These are phyloP conservation scores for Lytechinus variegatus DNA, from an alignment of 35 echinoderm and acorn worm genomes.

Conservation along the genomic window DNA sequence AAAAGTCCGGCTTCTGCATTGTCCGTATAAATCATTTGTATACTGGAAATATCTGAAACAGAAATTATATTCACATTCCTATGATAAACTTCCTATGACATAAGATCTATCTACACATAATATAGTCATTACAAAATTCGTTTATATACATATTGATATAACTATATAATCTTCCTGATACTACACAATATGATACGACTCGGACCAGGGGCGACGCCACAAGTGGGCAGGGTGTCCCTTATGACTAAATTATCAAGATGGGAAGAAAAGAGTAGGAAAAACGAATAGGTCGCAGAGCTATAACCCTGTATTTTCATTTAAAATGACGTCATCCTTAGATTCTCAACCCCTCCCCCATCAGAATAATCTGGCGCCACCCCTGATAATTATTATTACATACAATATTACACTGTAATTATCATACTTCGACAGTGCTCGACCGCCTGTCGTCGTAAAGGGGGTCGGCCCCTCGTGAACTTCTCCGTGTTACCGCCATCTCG, in stretches of 20 bases:
- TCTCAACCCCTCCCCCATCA: too few relatives aligned
- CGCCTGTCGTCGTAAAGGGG: constrained; percentile 39
- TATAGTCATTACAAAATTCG: constrained; percentile 23
- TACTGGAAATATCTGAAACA: not conserved
- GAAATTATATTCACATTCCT: not conserved
- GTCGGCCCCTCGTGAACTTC: constrained; percentile 15
- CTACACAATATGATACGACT: not conserved
- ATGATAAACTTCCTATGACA: not conserved
- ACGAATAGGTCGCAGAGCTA: too few relatives aligned
- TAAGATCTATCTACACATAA: constrained; percentile 30
- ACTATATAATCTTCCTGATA: constrained; percentile 31
- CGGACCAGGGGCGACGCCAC: too few relatives aligned
- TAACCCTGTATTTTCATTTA: too few relatives aligned
- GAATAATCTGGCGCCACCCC: too few relatives aligned
- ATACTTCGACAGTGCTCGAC: constrained; percentile 62
- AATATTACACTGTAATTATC: not conserved
- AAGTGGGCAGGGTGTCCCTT: too few relatives aligned
- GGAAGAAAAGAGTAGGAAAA: too few relatives aligned
- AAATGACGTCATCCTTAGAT: too few relatives aligned
- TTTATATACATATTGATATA: constrained; percentile 46
- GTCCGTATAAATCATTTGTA: not conserved
- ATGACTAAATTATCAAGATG: too few relatives aligned
- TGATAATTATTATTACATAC: not conserved
- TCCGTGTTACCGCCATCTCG: constrained; percentile 73
- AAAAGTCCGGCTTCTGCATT: not conserved